These are phyloP conservation scores for Peromyscus maniculatus DNA, from an alignment of 2,113 vertebrate species.

Conservation along the genomic window DNA sequence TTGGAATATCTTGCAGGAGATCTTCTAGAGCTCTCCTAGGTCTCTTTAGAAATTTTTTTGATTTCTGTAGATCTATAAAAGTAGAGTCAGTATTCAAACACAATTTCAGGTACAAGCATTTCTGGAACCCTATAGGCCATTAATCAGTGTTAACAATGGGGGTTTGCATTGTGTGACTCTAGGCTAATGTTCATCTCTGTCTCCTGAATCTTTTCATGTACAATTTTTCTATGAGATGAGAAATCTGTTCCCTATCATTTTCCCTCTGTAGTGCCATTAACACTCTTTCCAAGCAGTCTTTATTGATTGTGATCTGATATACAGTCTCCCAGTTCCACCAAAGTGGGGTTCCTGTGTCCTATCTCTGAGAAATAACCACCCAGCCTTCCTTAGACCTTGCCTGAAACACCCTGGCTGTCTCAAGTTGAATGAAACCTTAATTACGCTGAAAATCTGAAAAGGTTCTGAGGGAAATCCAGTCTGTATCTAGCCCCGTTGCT, in stretches of 20 bases:
- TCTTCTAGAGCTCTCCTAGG: background rate
- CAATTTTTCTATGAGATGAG: background rate
- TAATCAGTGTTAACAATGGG: background rate
- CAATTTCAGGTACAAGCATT: background rate
- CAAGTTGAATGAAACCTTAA: background rate
- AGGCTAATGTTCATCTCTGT: background rate
- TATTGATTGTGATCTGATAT: background rate
- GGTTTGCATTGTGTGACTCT: background rate
- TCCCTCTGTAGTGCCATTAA: background rate
- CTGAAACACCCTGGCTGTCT: background rate
- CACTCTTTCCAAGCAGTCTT: background rate
- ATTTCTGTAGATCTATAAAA: background rate
- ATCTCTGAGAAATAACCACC: too few relatives aligned
- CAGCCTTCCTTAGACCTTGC: background rate
- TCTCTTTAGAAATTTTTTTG: background rate
- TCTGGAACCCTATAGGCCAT: background rate
- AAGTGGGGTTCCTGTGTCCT: background rate
- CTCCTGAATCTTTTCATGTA: background rate
- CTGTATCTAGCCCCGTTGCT: background rate
- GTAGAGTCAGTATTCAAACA: background rate
- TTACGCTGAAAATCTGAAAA: background rate
- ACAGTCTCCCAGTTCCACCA: background rate
- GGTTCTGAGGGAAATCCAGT: background rate
- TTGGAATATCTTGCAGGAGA: background rate
- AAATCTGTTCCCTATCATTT: background rate